Evolutionary conservation across 2,888 invertebrate genomes (phyloP), one percentile per base, ranked within the genome.

Genomic region (Villa cingulata): DNA sequence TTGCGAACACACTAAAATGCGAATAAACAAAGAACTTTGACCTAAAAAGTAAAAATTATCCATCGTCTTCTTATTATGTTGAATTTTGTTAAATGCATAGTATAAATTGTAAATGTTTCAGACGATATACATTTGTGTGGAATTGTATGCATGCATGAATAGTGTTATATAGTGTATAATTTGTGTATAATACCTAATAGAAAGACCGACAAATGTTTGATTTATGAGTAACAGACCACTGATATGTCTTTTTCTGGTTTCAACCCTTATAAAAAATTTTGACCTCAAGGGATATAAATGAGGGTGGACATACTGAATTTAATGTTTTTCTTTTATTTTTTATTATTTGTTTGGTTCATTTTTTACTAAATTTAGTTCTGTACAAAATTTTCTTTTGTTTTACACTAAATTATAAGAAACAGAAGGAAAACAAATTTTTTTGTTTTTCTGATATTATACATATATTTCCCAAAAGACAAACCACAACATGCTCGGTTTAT

Each of bases 261-360:
- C 51, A 51, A 51, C 51, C 51, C 51, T 51, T 51, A 50, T 49
- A 51, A 51, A 46, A 48, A 51, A 53, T 53, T 49, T 48, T 48
- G 50, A 53, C 51, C 53, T 50, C 53, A 51, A 41, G 53, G 53
- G 53, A 51, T 48, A 45, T 42, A 46, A 51, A 49, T 46, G 46
- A 51, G 51, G 49, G 47, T 49, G 49, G 49, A 51, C 52, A 45
- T 37, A 27, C 4, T 32, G 29, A 27, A 16, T 41, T 23, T 23
- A 27, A 43, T n/a, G n/a, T 51, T 44, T 40, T 39, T 45, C 18
- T 42, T 27, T 41, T 41, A 16, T n/a, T 27, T 20, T 27, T 46
- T 12, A 36, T 27, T 40, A 36, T 2, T 16, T 48, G 29, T n/a
- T 3, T 12, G 16, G 12, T 23, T 14, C 20, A n/a, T 37, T n/a